Base-by-base conservation (phyloP, 1,140 invertebrate species). In the Temnothorax curvispinosus region DNA sequence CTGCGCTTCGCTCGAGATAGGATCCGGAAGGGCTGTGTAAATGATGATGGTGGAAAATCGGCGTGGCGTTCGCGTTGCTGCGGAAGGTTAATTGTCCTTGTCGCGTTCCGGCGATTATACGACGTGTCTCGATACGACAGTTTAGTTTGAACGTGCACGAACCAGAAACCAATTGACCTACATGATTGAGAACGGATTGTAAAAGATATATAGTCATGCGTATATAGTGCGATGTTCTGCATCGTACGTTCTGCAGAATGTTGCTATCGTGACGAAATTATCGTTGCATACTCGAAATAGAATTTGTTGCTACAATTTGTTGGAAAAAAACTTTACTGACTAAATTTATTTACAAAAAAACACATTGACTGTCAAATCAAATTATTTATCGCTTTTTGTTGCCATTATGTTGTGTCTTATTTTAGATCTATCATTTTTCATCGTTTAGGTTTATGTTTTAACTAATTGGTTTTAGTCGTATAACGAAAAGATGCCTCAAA, bases 21-120 rank as follows among this genome's bases (percentile, higher is more conserved):
- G 47, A 65, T 78, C 74, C 47, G 74, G 18, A 77, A 85, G 74
- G 58, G 35, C 21, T 56, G 74, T 85, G 60, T 85, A 85, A 85
- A 85, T 78, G 74, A 64, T 78, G 82, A 84, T 18, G 69, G 41
- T 62, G 69, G 80, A 84, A 84, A 84, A 69, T 84, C 80, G 41
- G 27, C 60, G 54, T 41, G 60, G 44, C 54, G 27, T 47, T 81
- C 67, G 67, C 80, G 41, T 74, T 82, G 54, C 69, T 65, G 69
- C 69, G 80, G 54, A 75, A 75, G 80, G 80, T 84, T 84, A 84
- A 84, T 84, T 84, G 80, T 84, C 32, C 41, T 47, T 75, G 80
- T 84, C 56, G 69, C 54, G 27, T 84, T 84, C 44, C 38, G 54
- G 11, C 54, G 78, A 75, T 84, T 84, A 84, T 75, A 75, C 44